Evolutionary conservation across 2,113 vertebrate genomes (phyloP), one percentile per base, ranked within the genome.

Genomic region (Ibidorhyncha struthersii): DNA sequence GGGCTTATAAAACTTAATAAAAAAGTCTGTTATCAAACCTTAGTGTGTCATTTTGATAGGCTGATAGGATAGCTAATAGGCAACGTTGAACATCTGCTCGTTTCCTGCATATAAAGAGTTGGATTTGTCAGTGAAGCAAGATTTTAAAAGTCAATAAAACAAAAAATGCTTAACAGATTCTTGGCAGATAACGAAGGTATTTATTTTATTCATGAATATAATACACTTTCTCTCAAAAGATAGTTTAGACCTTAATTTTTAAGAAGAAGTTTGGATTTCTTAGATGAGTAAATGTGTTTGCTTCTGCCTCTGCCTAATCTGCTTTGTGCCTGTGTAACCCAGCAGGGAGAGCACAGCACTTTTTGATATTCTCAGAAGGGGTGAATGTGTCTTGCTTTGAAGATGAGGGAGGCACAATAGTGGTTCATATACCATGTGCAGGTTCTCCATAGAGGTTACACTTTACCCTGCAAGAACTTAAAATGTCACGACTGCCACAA

Each of bases 241-340:
- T 43, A 29, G 41, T 50, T 92, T 89, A 63, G 52, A 36, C 34
- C 69, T 96, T 79, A 82, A 65, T 91, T 97, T 96, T 97, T 93
- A 40, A 93, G 65, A 63, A 19, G 69, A 10, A 73, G 14, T 71
- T 89, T 90, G 55, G 38, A 49, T 82, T 89, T 83, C 38, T 90
- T 52, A 49, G 79, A 14, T 30, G 26, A 90, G 34, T 52, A 65
- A 61, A 43, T 61, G 65, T 47, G 38, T 82, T 62, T 70, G 43
- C 43, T 61, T 16, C 6, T 65, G 53, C 58, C 53, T 92, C 45
- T 94, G 76, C 47, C 55, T 93, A 27, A 67, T 56, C 77, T 95
- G 78, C 67, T 79, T 52, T 89, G 86, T 92, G 83, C 80, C 82
- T 21, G 19, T 63, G 76, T 63, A 84, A 89, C 36, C 65, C 90